Evolutionary conservation across 2,888 invertebrate species (phyloP), one percentile per base, ranked within the genome.

Genomic region (Drosophila greeni): DNA sequence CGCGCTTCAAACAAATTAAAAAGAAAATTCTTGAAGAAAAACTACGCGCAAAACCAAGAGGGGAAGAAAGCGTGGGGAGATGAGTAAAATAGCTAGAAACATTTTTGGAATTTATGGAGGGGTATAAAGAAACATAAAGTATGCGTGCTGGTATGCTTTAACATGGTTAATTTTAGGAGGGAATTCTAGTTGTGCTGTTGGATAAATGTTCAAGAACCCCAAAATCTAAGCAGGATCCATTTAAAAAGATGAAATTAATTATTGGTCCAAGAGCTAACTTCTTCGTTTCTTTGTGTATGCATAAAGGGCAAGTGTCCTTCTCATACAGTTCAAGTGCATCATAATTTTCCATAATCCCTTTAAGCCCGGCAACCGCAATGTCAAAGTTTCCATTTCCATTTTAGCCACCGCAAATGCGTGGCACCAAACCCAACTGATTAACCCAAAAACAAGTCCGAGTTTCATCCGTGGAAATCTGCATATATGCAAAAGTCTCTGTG

Each of bases 381-480:
- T 29, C 14, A 56, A 37, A 59, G 43, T 29, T 43, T 31, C 16
- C 57, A 24, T 57, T 34, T 56, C 23, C 37, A 23, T 59, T 36
- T 45, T n/a, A 33, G 45, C 6, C 16, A 39, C 59, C 60, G 18
- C 42, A 51, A 60, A 39, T 45, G 43, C 62, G 39, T 57, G 58
- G 33, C 58, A 33, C 31, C 39, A 57, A 16, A 56, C 37, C 58
- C 23, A 45, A 39, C 45, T 62, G 59, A 60, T 60, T 60, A 60
- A 62, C 59, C 62, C 59, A n/a, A 36, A 26, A 61, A 67, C 76
- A 53, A 71, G 51, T 57, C 68, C 62, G 53, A 54, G 77, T 64
- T 70, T 66, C 60, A 62, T 82, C 78, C 66, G 18, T 31, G 18
- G 72, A 72, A 85, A 85, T 81, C 84, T 84, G 85, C 82, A 81